phyloP scores from a whole-genome alignment of 2,113 vertebrate species.

The rabbit (Oryctolagus cuniculus) region mOryCun1.1 NC_091445.1:27582001-27582500 shows the following conservation, averaged over 20 bases:
- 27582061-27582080: not conserved
- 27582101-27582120: constrained; percentile 8
- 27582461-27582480: not conserved
- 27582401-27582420: not conserved
- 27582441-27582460: not conserved
- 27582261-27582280: not conserved
- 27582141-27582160: not conserved
- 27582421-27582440: not conserved
- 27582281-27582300: not conserved
- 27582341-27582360: not conserved
- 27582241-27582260: not conserved
- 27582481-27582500: not conserved
- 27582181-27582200: not conserved
- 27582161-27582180: not conserved
- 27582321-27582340: not conserved
- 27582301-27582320: not conserved
- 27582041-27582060: not conserved
- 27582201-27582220: not conserved
- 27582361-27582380: not conserved
- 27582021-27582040: not conserved
- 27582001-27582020: not conserved
- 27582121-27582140: not conserved
- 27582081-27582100: not conserved
- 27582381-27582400: not conserved
- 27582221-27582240: not conserved